Conservation (phyloP, 2,888 invertebrate species). For the Augiades crinisus region DNA sequence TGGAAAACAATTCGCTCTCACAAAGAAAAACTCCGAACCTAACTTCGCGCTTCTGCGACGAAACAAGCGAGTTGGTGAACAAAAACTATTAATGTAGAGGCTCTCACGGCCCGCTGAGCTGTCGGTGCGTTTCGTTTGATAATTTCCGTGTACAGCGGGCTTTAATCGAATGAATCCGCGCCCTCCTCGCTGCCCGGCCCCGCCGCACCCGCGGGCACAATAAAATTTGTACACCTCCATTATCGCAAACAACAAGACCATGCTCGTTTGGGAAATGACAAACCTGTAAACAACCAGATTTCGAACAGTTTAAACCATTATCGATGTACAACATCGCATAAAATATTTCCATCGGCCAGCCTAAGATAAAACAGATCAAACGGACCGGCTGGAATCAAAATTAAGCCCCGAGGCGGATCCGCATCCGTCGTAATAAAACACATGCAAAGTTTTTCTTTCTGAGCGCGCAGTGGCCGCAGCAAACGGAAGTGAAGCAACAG, state of each 20-base stretch:
- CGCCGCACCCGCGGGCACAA: constrained; percentile 45
- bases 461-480: constrained; percentile 66
- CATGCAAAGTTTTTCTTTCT: constrained; percentile 81
- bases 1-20: constrained; percentile 49
- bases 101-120: constrained; percentile 71
- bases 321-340: constrained; percentile 16
- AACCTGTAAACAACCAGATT: constrained; percentile 24
- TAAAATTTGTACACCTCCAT: constrained; percentile 45
- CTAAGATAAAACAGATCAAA: constrained; percentile 69
- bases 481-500: constrained; percentile 77
- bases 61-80: constrained; percentile 62
- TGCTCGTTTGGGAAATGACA: constrained; percentile 26
- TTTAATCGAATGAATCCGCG: constrained; percentile 74
- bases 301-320: constrained; percentile 12
- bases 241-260: constrained; percentile 29
- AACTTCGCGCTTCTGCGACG: constrained; percentile 56
- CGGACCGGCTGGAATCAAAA: constrained; percentile 65
- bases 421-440: constrained; percentile 79
- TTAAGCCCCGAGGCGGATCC: constrained; percentile 68
- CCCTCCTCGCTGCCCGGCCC: constrained; percentile 34
- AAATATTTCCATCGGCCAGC: constrained; percentile 47
- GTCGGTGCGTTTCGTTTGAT: constrained; percentile 78
- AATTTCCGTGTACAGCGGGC: constrained; percentile 74
- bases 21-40: constrained; percentile 40
- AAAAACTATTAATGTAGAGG: constrained; percentile 76